Base-by-base conservation (phyloP, 1,140 invertebrate genomes). In the Magallana angulata region DNA sequence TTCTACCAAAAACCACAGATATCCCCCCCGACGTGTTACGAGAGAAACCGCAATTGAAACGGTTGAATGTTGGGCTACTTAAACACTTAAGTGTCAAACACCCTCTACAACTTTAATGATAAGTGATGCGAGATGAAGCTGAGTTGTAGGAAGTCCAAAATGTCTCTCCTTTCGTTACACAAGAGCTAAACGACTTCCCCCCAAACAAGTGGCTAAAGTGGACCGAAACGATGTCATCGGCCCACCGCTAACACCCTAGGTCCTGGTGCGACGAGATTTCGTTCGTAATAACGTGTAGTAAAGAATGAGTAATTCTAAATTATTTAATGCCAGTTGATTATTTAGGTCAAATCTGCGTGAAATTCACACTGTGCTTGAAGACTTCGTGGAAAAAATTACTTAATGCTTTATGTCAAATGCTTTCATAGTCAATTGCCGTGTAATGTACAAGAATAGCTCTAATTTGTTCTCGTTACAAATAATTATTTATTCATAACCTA, bases 271-370 rank as follows among this genome's bases (percentile, higher is more conserved):
- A 24, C 18, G 68, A 71, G 68, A 71, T 71, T 71, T 48, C 18
- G 36, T 9, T 71, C 68, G 68, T 71, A 71, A 71, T 71, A 71
- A 24, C 68, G 18, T 71, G 18, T 71, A 71, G 68, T 30, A 71
- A 71, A 71, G 68, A 71, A 71, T 71, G 68, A 71, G 18, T 71
- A 71, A 71, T 71, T 71, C 68, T 30, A 71, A 71, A 71, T 71
- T 71, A 71, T 71, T 71, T 71, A 71, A 71, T 71, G 68, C 24
- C 68, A 24, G n/a, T 30, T 71, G n/a, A 71, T 71, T 71, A 71
- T 71, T 71, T 71, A 30, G 68, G 68, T 71, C 68, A 71, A 71
- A 30, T 71, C 68, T 71, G 68, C 68, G 68, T 71, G 68, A 71
- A 71, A 71, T 71, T 71, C 68, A 71, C 68, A 71, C 68, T 71